Evolutionary conservation across 2,888 invertebrate genomes (phyloP), one percentile per base, ranked within the genome.

Genomic region (Athalia circularis): DNA sequence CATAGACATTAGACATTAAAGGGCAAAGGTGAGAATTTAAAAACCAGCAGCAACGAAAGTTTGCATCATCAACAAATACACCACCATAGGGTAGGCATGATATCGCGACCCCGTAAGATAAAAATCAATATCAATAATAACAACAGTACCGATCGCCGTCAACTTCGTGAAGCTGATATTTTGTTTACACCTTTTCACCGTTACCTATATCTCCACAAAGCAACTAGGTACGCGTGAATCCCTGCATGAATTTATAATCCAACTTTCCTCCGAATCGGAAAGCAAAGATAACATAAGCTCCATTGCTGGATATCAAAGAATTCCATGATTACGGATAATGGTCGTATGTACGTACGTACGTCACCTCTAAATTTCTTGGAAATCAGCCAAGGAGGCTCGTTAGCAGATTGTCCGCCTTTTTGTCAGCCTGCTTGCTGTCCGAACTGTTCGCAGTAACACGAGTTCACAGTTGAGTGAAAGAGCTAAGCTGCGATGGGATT

Each of bases 91-190:
- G 6, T 68, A 13, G 59, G n/a, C 6, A 5, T 47, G n/a, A 45
- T 47, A 45, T 59, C 52, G 72, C 72, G 57, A 72, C 72, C 74
- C 80, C 79, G 78, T 78, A 68, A 80, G 79, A 84, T 82, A 79
- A 84, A 84, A 84, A 84, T 84, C 84, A 84, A 84, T 84, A 84
- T 83, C 77, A 80, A 84, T 80, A 84, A 84, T 82, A 84, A 84
- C 80, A 84, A 84, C 82, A 83, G 82, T 61, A 15, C 11, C 5
- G 5, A 45, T 59, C 29, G 29, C 29, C 29, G 29, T 29, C 29
- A 29, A 29, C 29, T 29, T 29, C 29, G 29, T 29, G 29, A 29
- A 29, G 29, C 68, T 43, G 11, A 54, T 50, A 50, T 68, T 68
- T 68, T 68, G 68, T 68, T 68, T 68, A 68, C 68, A 54, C 15